phyloP scores from a whole-genome alignment of 2,797 vertebrate genomes.

The Benthosema pterotum region DNA sequence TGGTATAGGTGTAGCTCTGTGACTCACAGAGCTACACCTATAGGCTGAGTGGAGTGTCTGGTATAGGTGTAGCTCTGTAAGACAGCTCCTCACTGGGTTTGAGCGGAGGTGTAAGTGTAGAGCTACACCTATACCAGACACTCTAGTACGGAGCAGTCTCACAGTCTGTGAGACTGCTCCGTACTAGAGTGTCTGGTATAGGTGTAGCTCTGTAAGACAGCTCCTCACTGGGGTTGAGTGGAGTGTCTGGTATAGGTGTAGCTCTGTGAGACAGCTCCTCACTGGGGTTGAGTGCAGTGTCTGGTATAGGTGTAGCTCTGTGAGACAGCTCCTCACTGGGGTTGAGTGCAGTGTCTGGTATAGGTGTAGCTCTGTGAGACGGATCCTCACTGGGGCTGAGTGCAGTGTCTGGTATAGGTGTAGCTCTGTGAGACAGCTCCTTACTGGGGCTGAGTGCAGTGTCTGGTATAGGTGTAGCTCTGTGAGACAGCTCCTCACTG shows the following conservation, averaged over 20 bases:
- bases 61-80: too few species aligned
- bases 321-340: slow-evolving; percentile 1
- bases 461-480: slow-evolving; percentile 27
- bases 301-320: slow-evolving; percentile 27
- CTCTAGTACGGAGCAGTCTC: too few species aligned
- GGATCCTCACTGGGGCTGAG: slow-evolving; percentile 6
- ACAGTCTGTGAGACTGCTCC: slow-evolving; percentile 16
- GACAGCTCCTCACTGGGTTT: too few species aligned
- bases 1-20: too few species aligned
- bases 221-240: background rate
- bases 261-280: slow-evolving; percentile 16
- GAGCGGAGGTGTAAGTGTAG: too few species aligned
- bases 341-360: slow-evolving; percentile 7
- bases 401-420: slow-evolving; percentile 25
- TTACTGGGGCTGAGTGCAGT: slow-evolving; percentile 13
- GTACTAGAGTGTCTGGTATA: slow-evolving; percentile 8
- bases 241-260: slow-evolving; percentile 22
- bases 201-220: slow-evolving; percentile 19
- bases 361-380: slow-evolving; percentile 19
- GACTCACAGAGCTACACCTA: too few species aligned
- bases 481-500: slow-evolving; percentile 2
- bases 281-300: background rate
- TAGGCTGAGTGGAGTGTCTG: too few species aligned
- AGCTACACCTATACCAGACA: too few species aligned
- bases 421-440: slow-evolving; percentile 22